Evolutionary conservation across 2,888 invertebrate species (phyloP), one percentile per base, ranked within the genome.

Genomic region (Dasysyrphus tricinctus): DNA sequence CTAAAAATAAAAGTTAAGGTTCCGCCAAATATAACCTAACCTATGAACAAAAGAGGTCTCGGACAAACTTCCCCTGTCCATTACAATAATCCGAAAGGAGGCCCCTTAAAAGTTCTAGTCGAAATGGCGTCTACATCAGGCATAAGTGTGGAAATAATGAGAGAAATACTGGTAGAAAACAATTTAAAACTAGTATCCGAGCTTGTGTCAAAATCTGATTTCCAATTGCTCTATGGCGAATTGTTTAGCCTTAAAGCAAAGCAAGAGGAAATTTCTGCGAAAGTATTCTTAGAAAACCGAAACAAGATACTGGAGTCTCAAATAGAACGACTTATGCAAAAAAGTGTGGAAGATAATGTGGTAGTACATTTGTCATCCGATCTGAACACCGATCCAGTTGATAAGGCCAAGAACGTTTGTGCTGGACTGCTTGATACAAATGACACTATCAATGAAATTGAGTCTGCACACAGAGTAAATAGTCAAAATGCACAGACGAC

Each of bases 361-460:
- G 16, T 47, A 3, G 16, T 47, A 1, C 47, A 16, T 16, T 3
- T 65, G 24, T 47, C 63, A 5, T n/a, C 11, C 47, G 63, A 65
- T 12, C 29, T n/a, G 11, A 34, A 16, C 65, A 32, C n/a, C 49
- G 65, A 65, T 65, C 47, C 34, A 14, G 7, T 49, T 8, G 65
- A 47, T 5, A 47, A 65, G 34, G 65, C 65, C 8, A 47, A 65
- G 34, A 7, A 34, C 3, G 47, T 65, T 49, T 65, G 47, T 29
- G 65, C 65, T 56, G 54, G 32, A 32, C 54, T 29, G 5, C 12
- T 32, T 14, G 54, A 56, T 32, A 5, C 32, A 32, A 32, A 7
- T 29, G 54, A 32, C 12, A 29, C 8, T 1, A 56, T 32, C 32
- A 4, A 29, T 0, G 51, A 5, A 19, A 6, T 51, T 16, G 47